These are phyloP conservation scores for Cebidichthys violaceus DNA, from an alignment of 2,113 vertebrate genomes.

Conservation along the genomic window DNA sequence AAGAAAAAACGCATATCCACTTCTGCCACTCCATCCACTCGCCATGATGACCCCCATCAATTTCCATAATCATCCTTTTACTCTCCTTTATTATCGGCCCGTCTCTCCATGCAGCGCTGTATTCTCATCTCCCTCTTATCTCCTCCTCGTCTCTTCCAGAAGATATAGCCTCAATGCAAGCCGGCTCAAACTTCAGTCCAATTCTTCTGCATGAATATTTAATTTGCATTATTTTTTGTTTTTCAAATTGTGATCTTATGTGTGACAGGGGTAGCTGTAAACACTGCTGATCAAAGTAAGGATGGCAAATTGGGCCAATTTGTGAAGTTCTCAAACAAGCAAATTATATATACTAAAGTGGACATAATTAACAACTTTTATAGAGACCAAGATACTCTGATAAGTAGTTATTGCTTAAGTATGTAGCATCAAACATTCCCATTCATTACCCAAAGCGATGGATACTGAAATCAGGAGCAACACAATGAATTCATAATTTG, in stretches of 20 bases:
- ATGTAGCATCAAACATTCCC: neutral
- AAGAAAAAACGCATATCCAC: conserved; percentile 19
- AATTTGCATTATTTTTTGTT: conserved; percentile 41
- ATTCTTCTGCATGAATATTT: conserved; percentile 59
- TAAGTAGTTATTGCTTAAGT: neutral
- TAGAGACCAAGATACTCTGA: neutral
- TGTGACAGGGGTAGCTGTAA: conserved; percentile 39
- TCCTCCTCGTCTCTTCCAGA: conserved; percentile 39
- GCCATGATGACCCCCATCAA: conserved; percentile 62
- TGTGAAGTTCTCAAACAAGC: conserved; percentile 4
- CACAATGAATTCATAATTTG: conserved; percentile 4
- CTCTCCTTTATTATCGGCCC: conserved; percentile 51
- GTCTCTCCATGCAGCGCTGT: conserved; percentile 26
- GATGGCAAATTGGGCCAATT: conserved; percentile 7
- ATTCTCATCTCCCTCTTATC: conserved; percentile 56
- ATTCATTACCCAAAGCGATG: conserved; percentile 8
- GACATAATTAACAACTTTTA: conserved; percentile 15
- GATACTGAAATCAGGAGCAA: conserved; percentile 13
- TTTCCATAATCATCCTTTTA: conserved; percentile 69
- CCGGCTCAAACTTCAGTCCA: conserved; percentile 45
- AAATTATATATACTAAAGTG: conserved; percentile 4
- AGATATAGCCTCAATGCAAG: conserved; percentile 48
- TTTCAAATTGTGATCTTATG: conserved; percentile 27
- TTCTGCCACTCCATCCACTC: conserved; percentile 44
- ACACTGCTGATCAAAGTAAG: conserved; percentile 18